Conservation (phyloP, 2,888 invertebrate genomes). For the Meta bourneti region DNA sequence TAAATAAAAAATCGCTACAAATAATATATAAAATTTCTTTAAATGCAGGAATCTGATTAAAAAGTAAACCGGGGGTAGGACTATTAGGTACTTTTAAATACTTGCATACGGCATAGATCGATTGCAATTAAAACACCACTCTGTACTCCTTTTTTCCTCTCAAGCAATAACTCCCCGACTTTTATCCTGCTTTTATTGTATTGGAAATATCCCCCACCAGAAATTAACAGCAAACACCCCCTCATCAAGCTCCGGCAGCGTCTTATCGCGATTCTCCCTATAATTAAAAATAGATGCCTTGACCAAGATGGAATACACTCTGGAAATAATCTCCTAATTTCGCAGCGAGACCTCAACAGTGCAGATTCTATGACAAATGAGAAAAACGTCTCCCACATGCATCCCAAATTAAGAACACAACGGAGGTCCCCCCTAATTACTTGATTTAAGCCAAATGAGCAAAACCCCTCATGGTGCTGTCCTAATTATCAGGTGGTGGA, state of each 20-base stretch:
- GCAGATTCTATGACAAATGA: conserved; percentile 68
- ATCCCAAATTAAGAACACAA: conserved; percentile 70
- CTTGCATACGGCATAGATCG: no score
- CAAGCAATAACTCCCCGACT: no score
- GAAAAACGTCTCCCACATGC: conserved; percentile 67
- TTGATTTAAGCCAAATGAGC: conserved; percentile 75
- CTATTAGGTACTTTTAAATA: no score
- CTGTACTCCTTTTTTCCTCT: no score
- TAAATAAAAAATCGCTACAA: no score
- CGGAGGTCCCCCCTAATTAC: conserved; percentile 64
- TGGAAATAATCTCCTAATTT: background rate
- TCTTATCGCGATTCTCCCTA: background rate
- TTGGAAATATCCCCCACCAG: no score
- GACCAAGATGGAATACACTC: background rate
- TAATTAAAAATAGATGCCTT: background rate
- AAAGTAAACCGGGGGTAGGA: no score
- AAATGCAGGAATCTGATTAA: no score
- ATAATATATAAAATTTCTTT: no score
- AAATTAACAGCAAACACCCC: background rate
- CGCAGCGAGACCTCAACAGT: conserved; percentile 1
- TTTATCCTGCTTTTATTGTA: no score
- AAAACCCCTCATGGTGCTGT: conserved; percentile 60
- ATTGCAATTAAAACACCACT: no score
- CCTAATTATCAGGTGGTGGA: conserved; percentile 71
- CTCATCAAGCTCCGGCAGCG: background rate